Evolutionary conservation across 1,140 invertebrate genomes (phyloP).

Genomic region (Apis laboriosa): DNA sequence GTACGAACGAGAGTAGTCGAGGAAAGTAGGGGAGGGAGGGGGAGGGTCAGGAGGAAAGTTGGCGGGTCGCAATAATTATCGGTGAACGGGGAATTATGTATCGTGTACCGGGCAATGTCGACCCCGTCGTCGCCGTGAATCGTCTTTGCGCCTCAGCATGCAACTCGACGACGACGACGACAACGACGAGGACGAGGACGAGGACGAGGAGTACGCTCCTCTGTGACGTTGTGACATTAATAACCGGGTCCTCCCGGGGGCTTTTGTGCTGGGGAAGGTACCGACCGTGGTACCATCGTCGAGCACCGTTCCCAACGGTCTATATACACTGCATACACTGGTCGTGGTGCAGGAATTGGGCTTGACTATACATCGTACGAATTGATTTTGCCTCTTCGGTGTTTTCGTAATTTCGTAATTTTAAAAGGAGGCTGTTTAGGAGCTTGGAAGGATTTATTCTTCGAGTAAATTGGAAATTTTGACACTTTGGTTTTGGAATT

Average conservation of each 20-base stretch:
- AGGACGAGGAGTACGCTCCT: constrained; percentile 60
- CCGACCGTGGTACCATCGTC: constrained; percentile 62
- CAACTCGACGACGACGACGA: constrained; percentile 53
- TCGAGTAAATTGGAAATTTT: too few species aligned
- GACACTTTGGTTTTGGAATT: too few species aligned
- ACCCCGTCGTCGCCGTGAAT: constrained; percentile 49
- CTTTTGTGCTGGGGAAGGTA: constrained; percentile 48
- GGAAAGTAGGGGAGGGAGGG: constrained; percentile 62
- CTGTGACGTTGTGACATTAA: constrained; percentile 74
- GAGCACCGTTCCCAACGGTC: constrained; percentile 55
- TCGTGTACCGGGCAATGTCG: constrained; percentile 62
- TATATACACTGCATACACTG: too few species aligned
- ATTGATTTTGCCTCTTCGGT: not conserved
- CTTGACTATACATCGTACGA: not conserved
- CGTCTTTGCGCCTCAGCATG: constrained; percentile 71
- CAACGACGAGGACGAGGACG: too few species aligned
- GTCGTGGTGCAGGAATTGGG: too few species aligned
- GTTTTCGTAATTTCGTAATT: not conserved
- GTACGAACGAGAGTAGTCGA: constrained; percentile 65
- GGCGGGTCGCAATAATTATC: constrained; percentile 80
- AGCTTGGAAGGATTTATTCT: too few species aligned
- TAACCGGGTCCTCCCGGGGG: constrained; percentile 60
- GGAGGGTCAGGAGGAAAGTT: constrained; percentile 71
- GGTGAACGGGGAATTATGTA: constrained; percentile 79
- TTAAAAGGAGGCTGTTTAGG: too few species aligned